These are phyloP conservation scores for Ceratosolen solmsi DNA, from an alignment of 1,140 invertebrate species.

Conservation along the genomic window DNA sequence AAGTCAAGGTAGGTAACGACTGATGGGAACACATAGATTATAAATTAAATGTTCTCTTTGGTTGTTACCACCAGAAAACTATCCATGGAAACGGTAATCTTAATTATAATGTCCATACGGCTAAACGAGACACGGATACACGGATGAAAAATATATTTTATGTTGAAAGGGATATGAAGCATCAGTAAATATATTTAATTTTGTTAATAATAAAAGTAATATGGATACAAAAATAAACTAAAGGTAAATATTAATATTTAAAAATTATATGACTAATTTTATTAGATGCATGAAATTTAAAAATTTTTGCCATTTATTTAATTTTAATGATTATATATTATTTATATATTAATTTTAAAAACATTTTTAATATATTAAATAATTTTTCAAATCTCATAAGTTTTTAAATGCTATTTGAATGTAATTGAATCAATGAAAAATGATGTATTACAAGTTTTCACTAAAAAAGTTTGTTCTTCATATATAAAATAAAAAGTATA, in stretches of 20 bases:
- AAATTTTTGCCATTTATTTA: too few relatives aligned
- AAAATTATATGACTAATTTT: too few relatives aligned
- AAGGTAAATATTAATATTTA: slow-evolving; percentile 51
- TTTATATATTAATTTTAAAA: too few relatives aligned
- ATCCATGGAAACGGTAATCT: slow-evolving; percentile 65
- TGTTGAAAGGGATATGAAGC: slow-evolving; percentile 58
- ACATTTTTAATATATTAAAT: too few relatives aligned
- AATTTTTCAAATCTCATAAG: too few relatives aligned
- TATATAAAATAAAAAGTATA: too few relatives aligned
- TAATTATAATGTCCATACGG: slow-evolving; percentile 58
- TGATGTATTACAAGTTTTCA: too few relatives aligned
- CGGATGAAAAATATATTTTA: slow-evolving; percentile 53
- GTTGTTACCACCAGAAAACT: slow-evolving; percentile 73
- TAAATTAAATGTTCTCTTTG: slow-evolving; percentile 72
- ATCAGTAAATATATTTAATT: slow-evolving; percentile 54
- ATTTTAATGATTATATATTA: too few relatives aligned
- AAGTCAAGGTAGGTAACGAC: slow-evolving; percentile 72
- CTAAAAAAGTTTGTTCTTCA: too few relatives aligned
- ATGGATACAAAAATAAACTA: slow-evolving; percentile 50
- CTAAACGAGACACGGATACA: neutral
- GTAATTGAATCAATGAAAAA: too few relatives aligned
- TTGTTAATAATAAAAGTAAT: slow-evolving; percentile 53
- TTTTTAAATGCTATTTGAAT: too few relatives aligned
- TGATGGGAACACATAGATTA: slow-evolving; percentile 68
- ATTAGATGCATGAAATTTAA: too few relatives aligned